Evolutionary conservation across 2,888 invertebrate genomes (phyloP).

Genomic region (Teleogryllus oceanicus): DNA sequence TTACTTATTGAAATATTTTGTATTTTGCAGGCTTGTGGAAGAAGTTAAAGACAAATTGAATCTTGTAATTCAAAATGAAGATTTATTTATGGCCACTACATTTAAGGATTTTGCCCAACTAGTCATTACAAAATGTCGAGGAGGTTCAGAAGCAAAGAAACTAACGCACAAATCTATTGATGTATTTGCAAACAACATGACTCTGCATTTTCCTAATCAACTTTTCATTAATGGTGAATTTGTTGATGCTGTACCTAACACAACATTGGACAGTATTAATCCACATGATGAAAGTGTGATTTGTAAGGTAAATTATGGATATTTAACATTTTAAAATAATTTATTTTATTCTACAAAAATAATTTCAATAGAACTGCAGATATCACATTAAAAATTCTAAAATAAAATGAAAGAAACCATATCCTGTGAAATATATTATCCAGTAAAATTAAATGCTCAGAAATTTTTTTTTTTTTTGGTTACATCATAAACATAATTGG

Average conservation of each 20-base stretch:
- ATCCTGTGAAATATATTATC: too few species aligned
- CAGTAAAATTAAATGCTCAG: too few species aligned
- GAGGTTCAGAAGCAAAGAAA: conserved; percentile 52
- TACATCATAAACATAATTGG: too few species aligned
- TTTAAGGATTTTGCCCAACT: conserved; percentile 75
- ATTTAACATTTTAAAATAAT: not conserved
- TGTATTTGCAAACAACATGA: conserved; percentile 76
- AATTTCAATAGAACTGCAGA: not conserved
- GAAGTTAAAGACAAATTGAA: conserved; percentile 77
- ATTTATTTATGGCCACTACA: conserved; percentile 88
- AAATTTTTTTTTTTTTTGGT: too few species aligned
- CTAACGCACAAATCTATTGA: conserved; percentile 71
- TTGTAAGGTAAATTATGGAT: conserved; percentile 55
- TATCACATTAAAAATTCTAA: not conserved
- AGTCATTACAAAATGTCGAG: conserved; percentile 65
- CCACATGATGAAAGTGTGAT: conserved; percentile 80
- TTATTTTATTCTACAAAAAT: not conserved
- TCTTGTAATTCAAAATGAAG: conserved; percentile 78
- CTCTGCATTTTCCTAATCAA: conserved; percentile 82
- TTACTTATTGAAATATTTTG: conserved; percentile 1
- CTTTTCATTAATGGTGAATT: conserved; percentile 90
- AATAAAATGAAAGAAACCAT: not conserved
- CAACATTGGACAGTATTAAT: conserved; percentile 63
- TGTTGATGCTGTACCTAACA: conserved; percentile 67
- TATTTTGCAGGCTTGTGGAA: conserved; percentile 67